These are phyloP conservation scores for Pelusios castaneus DNA, from an alignment of 2,113 vertebrate species.

Conservation along the genomic window DNA sequence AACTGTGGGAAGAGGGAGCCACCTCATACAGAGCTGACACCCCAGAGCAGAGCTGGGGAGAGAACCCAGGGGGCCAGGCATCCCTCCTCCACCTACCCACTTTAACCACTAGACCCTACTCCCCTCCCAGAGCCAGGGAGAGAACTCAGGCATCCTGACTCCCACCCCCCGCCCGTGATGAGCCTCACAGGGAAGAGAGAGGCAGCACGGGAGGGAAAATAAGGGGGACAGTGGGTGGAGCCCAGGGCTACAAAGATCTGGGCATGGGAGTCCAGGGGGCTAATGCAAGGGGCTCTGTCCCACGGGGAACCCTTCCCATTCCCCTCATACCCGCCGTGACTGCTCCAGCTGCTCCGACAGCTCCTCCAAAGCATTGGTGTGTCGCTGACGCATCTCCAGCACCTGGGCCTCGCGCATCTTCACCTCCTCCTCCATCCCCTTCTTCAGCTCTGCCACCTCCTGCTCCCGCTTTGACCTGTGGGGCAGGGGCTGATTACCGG, in stretches of 20 bases:
- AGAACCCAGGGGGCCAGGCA: not conserved
- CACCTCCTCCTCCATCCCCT: slow-evolving; percentile 86
- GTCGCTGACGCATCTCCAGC: slow-evolving; percentile 87
- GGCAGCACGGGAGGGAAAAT: not conserved
- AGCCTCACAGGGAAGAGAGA: no score
- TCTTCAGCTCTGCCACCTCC: slow-evolving; percentile 87
- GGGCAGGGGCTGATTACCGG: not conserved
- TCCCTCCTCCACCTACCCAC: accelerated
- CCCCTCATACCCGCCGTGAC: slow-evolving; percentile 81
- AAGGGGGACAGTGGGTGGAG: no score
- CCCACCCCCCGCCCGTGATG: no score
- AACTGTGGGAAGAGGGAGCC: slow-evolving; percentile 33
- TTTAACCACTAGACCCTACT: accelerated
- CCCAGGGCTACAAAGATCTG: no score
- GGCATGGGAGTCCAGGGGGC: not conserved
- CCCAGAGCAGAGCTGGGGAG: not conserved
- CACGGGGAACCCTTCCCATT: not conserved
- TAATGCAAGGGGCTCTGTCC: not conserved
- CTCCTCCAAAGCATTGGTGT: slow-evolving; percentile 81
- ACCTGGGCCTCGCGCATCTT: slow-evolving; percentile 83
- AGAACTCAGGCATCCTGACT: no score
- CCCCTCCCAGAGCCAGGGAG: not conserved
- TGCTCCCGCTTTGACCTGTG: slow-evolving; percentile 86
- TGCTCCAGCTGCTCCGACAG: slow-evolving; percentile 91
- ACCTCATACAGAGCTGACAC: not conserved